Conservation (phyloP, 30 jellyfish, hydroid and myxozoan species). For the Cassiopea xamachana region DNA sequence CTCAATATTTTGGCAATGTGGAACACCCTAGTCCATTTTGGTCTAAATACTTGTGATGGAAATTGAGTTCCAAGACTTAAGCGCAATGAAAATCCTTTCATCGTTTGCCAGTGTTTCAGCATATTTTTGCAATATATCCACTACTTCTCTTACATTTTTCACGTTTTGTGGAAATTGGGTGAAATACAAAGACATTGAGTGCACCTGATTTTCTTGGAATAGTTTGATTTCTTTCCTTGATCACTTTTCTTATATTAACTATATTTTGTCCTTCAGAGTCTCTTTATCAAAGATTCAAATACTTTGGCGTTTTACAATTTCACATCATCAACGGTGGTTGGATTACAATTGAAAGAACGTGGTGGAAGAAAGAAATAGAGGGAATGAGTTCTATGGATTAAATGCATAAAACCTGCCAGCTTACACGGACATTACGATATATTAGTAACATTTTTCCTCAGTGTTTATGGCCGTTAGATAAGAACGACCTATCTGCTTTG, state of each 20-base stretch:
- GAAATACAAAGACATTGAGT: too few relatives aligned
- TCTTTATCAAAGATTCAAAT: constrained; percentile 89
- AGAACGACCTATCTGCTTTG: not conserved
- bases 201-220: too few relatives aligned
- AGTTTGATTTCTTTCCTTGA: too few relatives aligned
- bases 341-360: constrained; percentile 97
- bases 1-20: too few relatives aligned
- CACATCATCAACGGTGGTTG: constrained; percentile 76
- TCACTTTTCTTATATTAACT: not conserved
- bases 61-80: too few relatives aligned
- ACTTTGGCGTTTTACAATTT: constrained; percentile 97
- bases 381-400: not conserved
- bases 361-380: constrained; percentile 97
- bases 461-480: not conserved
- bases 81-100: too few relatives aligned
- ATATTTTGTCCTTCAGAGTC: constrained; percentile 43
- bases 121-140: too few relatives aligned
- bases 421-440: not conserved
- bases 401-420: not conserved
- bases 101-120: too few relatives aligned
- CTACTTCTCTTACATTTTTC: too few relatives aligned
- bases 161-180: not conserved
- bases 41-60: too few relatives aligned
- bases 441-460: not conserved
- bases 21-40: too few relatives aligned